Conservation (phyloP, 2,888 invertebrate genomes). For the Proisotoma minuta region DNA sequence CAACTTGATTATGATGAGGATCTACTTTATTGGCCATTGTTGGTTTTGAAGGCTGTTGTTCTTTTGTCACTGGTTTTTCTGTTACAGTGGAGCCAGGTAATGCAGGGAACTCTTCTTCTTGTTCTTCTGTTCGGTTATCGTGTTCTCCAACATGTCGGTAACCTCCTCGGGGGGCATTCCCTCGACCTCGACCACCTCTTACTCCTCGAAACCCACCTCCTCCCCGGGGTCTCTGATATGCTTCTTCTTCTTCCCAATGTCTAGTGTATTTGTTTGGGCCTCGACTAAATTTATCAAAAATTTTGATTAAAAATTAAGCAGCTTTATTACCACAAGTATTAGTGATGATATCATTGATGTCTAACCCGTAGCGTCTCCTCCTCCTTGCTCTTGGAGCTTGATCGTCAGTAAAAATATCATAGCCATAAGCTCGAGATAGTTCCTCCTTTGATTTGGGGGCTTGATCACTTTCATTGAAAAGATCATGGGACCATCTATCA, state of each 20-base stretch:
- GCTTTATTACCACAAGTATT: neutral
- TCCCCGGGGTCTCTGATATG: constrained; percentile 62
- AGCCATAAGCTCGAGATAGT: constrained; percentile 79
- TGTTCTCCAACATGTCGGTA: constrained; percentile 33
- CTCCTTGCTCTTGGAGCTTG: constrained; percentile 82
- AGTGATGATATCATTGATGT: constrained; percentile 24
- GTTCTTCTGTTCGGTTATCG: constrained; percentile 33
- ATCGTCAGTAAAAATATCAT: constrained; percentile 90
- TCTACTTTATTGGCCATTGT: neutral
- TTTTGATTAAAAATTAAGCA: neutral
- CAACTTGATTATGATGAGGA: constrained; percentile 8
- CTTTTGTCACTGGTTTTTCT: neutral
- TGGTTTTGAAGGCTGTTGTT: neutral
- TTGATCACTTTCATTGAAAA: constrained; percentile 73
- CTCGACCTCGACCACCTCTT: constrained; percentile 20
- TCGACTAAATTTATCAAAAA: constrained; percentile 57
- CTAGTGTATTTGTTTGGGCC: constrained; percentile 88
- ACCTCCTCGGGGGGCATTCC: constrained; percentile 36
- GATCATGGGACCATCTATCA: constrained; percentile 78
- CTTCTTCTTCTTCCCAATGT: constrained; percentile 89
- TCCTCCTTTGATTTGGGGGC: constrained; percentile 81
- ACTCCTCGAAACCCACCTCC: constrained; percentile 39
- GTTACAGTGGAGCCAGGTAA: constrained; percentile 17
- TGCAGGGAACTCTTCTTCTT: constrained; percentile 45
- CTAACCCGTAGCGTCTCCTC: constrained; percentile 79